phyloP scores from a whole-genome alignment of 2,113 vertebrate species.

The Pterocles burchelli region DNA sequence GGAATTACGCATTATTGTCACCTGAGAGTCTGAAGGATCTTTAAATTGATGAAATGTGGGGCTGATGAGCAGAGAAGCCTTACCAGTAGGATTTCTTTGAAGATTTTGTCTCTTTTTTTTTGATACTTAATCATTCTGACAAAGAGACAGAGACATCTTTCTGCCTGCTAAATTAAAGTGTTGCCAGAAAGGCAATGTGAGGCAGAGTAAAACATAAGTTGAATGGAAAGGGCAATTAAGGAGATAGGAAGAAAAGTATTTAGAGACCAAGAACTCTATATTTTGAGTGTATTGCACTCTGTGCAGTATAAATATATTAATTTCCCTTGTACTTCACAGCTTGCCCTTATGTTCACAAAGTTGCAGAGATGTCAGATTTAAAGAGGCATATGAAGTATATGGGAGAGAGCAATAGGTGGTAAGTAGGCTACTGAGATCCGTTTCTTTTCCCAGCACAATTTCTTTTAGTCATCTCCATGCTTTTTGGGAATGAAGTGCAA shows the following conservation, averaged over 20 bases:
- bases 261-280: not conserved
- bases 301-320: constrained; percentile 38
- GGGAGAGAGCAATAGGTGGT: constrained; percentile 43
- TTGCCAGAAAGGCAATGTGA: not conserved
- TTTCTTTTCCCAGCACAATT: constrained; percentile 45
- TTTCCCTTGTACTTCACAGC: constrained; percentile 43
- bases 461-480: not conserved
- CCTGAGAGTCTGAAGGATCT: not conserved
- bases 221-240: constrained; percentile 3
- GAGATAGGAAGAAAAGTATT: not conserved
- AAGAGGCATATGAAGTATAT: constrained; percentile 43
- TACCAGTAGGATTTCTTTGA: not conserved
- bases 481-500: not conserved
- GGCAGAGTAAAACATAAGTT: not conserved
- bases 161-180: constrained; percentile 7
- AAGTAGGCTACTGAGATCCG: constrained; percentile 51
- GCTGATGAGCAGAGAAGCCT: not conserved
- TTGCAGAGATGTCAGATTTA: constrained; percentile 44
- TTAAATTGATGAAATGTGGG: not conserved
- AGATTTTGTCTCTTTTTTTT: not conserved
- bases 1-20: constrained; percentile 8
- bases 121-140: not conserved
- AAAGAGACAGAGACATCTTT: not conserved
- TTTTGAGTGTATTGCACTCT: not conserved
- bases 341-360: constrained; percentile 49